Evolutionary conservation across 2,888 invertebrate genomes (phyloP).

Genomic region (Metalampra italica): DNA sequence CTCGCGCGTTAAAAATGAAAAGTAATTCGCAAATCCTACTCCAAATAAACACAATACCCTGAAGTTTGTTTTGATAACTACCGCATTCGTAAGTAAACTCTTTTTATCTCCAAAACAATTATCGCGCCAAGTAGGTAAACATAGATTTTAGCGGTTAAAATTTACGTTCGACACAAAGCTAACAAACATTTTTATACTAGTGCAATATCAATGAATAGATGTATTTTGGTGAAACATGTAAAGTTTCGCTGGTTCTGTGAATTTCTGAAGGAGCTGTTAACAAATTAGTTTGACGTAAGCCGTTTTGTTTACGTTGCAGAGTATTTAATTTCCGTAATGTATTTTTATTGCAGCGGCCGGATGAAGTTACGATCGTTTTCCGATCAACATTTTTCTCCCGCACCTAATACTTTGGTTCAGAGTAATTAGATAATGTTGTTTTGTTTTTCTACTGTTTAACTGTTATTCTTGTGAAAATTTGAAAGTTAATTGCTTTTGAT

Average conservation of each 20-base stretch:
- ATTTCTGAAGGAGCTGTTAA: background rate
- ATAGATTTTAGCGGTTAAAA: constrained; percentile 19
- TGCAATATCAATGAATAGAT: constrained; percentile 1
- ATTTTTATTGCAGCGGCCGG: background rate
- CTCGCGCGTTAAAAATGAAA: constrained; percentile 9
- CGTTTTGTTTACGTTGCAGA: background rate
- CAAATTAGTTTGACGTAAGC: background rate
- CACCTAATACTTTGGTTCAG: too few species aligned
- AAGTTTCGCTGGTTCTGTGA: background rate
- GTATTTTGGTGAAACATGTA: constrained; percentile 6
- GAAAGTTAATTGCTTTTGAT: too few species aligned
- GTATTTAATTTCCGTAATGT: background rate
- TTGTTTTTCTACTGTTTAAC: too few species aligned
- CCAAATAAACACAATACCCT: constrained; percentile 20
- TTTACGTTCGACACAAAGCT: constrained; percentile 13
- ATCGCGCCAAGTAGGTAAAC: constrained; percentile 42
- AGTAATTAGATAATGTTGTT: too few species aligned
- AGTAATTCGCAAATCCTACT: constrained; percentile 13
- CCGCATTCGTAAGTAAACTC: constrained; percentile 35
- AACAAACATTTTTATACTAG: constrained; percentile 7
- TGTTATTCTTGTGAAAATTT: too few species aligned
- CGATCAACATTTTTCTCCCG: background rate
- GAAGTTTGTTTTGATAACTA: constrained; percentile 37
- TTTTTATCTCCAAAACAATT: constrained; percentile 42
- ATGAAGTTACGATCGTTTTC: background rate